phyloP scores from a whole-genome alignment of 2,113 vertebrate genomes.

The Oncorhynchus keta region DNA sequence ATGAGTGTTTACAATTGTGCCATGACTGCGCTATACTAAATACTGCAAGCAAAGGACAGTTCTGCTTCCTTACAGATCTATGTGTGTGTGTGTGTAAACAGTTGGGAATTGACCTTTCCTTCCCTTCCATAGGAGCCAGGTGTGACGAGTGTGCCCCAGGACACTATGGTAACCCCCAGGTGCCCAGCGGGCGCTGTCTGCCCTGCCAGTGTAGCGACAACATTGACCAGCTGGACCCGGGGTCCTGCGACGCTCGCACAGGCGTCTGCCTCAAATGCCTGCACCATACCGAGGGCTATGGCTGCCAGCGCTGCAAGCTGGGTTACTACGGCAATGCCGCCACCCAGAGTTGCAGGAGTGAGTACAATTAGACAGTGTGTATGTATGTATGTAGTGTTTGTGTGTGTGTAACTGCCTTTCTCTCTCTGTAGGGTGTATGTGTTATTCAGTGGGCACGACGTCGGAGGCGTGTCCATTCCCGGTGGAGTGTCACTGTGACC shows the following conservation, averaged over 20 bases:
- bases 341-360: slow-evolving; percentile 90
- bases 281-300: slow-evolving; percentile 85
- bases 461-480: slow-evolving; percentile 71
- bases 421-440: slow-evolving; percentile 79
- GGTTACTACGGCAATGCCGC: slow-evolving; percentile 88
- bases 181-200: slow-evolving; percentile 78
- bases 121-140: slow-evolving; percentile 75
- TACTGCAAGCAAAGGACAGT: too few relatives aligned
- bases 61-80: not conserved
- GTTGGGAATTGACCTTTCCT: slow-evolving; percentile 21
- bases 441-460: slow-evolving; percentile 78
- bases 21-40: too few relatives aligned
- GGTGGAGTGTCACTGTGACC: slow-evolving; percentile 80
- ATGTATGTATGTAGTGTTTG: not conserved
- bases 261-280: slow-evolving; percentile 87
- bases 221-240: slow-evolving; percentile 85
- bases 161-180: slow-evolving; percentile 85
- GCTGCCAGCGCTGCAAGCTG: slow-evolving; percentile 81
- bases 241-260: slow-evolving; percentile 80
- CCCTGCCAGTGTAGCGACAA: slow-evolving; percentile 89
- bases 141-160: slow-evolving; percentile 90
- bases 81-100: not conserved
- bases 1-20: too few relatives aligned
- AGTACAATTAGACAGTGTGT: slow-evolving; percentile 55
- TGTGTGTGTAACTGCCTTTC: not conserved